Evolutionary conservation across 2,888 invertebrate species (phyloP), one percentile per base, ranked within the genome.

Genomic region (Zhuqinia jingwanae): DNA sequence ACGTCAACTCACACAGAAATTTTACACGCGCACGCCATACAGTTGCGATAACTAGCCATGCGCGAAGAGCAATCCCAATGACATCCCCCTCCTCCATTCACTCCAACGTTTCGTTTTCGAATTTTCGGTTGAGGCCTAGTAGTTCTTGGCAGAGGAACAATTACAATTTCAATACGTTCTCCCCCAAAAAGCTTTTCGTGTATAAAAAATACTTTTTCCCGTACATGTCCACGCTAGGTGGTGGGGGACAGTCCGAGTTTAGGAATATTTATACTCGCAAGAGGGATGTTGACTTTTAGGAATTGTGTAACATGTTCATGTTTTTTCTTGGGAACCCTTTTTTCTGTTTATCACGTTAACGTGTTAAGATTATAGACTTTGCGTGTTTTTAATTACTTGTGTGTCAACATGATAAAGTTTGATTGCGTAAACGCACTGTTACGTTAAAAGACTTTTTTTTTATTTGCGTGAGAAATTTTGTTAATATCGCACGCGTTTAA

Each of bases 1-100:
- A 92, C 94, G 95, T 88, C 15, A 45, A 53, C 15, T 45, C 42
- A n/a, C 47, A 22, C 11, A 8, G 58, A 68, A 27, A 53, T 70
- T 65, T 30, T 27, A 11, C 47, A 5, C 42, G 15, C 22, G 13
- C 63, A 36, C 76, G 65, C 25, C 76, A 76, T 63, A 60, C 82
- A 27, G 70, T 78, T 11, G 65, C 65, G n/a, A 42, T 70, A 56
- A 1, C 78, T 78, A 83, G 76, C 65, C 76, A 83, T 22, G 17
- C 56, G 68, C 50, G 85, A 36, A 77, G 85, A 30, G 68, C 78
- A 27, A 20, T 75, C 20, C 58, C 27, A 11, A 36, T 56, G 8
- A 47, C 68, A 10, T 68, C 85, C n/a, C 56, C 76, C 17, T 13
- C 78, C 70, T 79, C 87, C 20, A 45, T 82, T 10, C 78, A 65